Evolutionary conservation across 2,797 vertebrate species (phyloP).

Genomic region (Linurgus olivaceus): DNA sequence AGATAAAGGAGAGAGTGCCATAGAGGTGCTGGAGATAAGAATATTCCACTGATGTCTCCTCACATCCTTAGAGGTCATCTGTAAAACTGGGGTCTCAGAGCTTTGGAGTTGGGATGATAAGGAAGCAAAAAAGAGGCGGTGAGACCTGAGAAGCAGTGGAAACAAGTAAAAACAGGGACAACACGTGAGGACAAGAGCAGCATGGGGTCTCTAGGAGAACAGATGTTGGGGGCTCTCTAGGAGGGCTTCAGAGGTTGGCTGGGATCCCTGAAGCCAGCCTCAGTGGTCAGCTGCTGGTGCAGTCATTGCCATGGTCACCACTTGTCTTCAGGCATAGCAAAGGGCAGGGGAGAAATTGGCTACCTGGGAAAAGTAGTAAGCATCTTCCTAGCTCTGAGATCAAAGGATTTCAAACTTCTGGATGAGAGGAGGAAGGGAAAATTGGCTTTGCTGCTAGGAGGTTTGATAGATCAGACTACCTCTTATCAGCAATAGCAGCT

Average conservation of each 20-base stretch:
- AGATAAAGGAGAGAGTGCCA: background rate
- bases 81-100: background rate
- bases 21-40: background rate
- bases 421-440: background rate
- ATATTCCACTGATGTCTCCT: background rate
- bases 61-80: background rate
- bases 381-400: background rate
- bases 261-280: background rate
- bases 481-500: background rate
- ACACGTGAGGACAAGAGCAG: fast-evolving
- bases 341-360: fast-evolving
- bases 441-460: background rate
- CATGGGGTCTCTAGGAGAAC: background rate
- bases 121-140: background rate
- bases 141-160: background rate
- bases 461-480: background rate
- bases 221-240: background rate
- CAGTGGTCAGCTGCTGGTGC: fast-evolving
- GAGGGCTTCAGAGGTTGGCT: background rate
- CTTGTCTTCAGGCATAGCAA: background rate
- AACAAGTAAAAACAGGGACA: background rate
- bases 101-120: background rate
- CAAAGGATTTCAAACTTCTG: background rate
- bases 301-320: background rate
- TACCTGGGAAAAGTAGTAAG: background rate